Evolutionary conservation across 2,888 invertebrate species (phyloP).

Genomic region (Lithophane socia): DNA sequence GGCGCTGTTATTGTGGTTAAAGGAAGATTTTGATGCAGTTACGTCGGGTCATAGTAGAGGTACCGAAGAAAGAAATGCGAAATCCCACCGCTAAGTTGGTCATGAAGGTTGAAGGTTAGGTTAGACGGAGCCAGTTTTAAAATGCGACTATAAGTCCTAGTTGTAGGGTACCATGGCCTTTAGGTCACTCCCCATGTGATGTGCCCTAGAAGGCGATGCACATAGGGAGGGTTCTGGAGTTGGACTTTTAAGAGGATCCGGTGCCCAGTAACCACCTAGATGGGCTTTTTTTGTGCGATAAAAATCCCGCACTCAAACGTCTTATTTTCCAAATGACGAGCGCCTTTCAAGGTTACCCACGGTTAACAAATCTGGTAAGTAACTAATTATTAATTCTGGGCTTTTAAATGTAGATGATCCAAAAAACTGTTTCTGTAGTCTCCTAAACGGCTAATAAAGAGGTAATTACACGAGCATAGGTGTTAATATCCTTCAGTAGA

Average conservation of each 20-base stretch:
- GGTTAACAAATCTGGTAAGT: not conserved
- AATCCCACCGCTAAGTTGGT: not conserved
- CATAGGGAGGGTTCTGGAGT: too few species aligned
- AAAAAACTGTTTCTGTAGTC: not conserved
- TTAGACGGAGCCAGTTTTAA: not conserved
- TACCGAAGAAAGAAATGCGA: not conserved
- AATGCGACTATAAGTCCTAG: not conserved
- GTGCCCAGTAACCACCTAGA: too few species aligned
- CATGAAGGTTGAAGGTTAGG: too few species aligned
- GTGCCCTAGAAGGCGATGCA: not conserved
- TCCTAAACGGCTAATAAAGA: constrained; percentile 2
- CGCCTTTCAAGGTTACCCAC: not conserved
- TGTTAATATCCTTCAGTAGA: constrained; percentile 19
- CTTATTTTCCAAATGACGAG: not conserved
- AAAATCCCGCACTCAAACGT: not conserved
- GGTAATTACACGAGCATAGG: constrained; percentile 15
- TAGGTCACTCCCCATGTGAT: too few species aligned
- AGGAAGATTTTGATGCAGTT: constrained; percentile 13
- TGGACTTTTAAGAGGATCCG: not conserved
- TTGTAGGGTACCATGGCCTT: too few species aligned
- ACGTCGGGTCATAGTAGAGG: not conserved
- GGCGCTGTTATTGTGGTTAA: constrained; percentile 9
- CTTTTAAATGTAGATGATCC: not conserved
- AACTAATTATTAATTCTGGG: not conserved
- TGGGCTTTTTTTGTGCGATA: not conserved